Evolutionary conservation across 2,113 vertebrate genomes (phyloP).

Genomic region (Genyomyrus donnyi): DNA sequence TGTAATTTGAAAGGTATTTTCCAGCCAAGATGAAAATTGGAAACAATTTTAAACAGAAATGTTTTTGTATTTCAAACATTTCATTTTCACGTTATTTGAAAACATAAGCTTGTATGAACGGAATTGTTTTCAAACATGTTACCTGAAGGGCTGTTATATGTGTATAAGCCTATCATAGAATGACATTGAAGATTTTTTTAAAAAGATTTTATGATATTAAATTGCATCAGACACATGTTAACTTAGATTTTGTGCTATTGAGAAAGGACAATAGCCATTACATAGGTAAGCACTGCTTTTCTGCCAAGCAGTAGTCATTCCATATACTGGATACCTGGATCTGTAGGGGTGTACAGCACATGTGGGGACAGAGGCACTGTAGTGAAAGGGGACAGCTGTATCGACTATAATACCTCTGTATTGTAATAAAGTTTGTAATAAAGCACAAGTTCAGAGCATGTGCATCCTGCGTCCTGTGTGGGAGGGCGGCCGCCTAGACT

Average conservation of each 20-base stretch:
- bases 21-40: not conserved
- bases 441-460: not conserved
- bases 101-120: not conserved
- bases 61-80: not conserved
- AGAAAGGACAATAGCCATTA: not conserved
- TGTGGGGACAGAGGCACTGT: not conserved
- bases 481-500: not conserved
- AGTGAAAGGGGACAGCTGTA: not conserved
- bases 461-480: not conserved
- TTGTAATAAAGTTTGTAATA: not conserved
- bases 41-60: not conserved
- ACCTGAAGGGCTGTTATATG: not conserved
- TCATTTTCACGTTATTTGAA: not conserved
- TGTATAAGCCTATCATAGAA: not conserved
- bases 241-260: not conserved
- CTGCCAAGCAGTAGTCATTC: not conserved
- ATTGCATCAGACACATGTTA: not conserved
- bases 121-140: not conserved
- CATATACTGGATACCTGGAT: not conserved
- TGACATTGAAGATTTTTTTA: not conserved
- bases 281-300: not conserved
- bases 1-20: not conserved
- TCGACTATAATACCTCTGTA: not conserved
- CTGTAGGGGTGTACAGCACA: not conserved
- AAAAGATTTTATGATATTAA: not conserved